Conservation (phyloP, 2,797 vertebrate genomes). For the Coregonus sp. region DNA sequence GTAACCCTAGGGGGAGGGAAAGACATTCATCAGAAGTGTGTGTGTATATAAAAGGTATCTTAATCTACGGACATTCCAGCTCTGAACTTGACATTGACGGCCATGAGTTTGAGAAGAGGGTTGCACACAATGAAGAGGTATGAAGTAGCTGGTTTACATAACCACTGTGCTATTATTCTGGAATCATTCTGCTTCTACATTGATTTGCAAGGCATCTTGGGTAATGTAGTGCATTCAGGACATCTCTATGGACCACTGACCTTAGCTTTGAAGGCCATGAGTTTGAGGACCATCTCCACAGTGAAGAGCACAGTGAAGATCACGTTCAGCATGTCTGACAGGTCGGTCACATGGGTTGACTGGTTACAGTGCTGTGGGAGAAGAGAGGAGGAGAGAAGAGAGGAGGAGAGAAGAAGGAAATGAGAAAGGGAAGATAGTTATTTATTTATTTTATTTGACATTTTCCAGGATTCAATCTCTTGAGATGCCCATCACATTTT, state of each 20-base stretch:
- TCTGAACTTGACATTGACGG: not conserved
- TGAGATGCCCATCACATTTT: not conserved
- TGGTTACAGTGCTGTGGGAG: conserved; percentile 88
- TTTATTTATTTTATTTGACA: not conserved
- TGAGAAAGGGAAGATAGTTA: not conserved
- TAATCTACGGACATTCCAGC: not conserved
- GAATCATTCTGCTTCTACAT: not conserved
- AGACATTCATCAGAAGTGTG: not conserved
- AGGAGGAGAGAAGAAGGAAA: not conserved
- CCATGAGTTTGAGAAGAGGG: not conserved
- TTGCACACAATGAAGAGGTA: not conserved
- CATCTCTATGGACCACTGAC: conserved; percentile 35
- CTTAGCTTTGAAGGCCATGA: conserved; percentile 93
- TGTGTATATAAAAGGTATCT: not conserved
- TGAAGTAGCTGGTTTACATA: not conserved
- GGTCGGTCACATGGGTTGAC: conserved; percentile 84
- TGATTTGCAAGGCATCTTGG: not conserved
- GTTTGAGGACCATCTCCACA: conserved; percentile 91
- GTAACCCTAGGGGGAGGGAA: conserved; percentile 80
- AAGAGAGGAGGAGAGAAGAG: not conserved
- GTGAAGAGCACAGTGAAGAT: conserved; percentile 93
- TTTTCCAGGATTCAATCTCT: not conserved
- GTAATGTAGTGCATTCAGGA: not conserved
- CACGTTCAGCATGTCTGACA: conserved; percentile 89
- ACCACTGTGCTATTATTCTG: too few relatives aligned